Evolutionary conservation across 2,888 invertebrate genomes (phyloP), one percentile per base, ranked within the genome.

Genomic region (Resseliella maxima): DNA sequence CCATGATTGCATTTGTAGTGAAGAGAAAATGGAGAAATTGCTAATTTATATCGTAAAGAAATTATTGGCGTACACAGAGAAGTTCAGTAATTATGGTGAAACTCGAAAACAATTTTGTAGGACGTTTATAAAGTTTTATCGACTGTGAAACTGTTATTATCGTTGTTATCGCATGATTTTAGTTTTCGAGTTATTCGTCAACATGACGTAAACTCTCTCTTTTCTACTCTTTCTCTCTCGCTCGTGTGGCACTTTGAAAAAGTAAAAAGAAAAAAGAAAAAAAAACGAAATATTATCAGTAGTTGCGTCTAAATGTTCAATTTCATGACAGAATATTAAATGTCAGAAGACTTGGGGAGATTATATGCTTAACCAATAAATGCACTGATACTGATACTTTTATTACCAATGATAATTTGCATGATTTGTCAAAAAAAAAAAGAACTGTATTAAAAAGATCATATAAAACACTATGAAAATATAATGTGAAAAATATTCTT

Each of bases 261-360:
- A 5, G 2, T 18, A 3, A 6, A 21, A 8, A 24, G 5, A n/a
- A 5, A 59, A 24, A 27, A 0, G 31, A 31, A 72, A 15, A 72
- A 72, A 72, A 50, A 50, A 50, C 0, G 72, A 12, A 31, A 72
- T 31, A 72, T 72, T 72, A 72, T 72, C 72, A 72, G 72, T 72
- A 72, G 72, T 72, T 72, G 31, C 15, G 72, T 15, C 72, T 72
- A 72, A 72, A 72, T 72, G 72, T 72, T 72, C 72, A 72, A 72
- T 72, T 72, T 72, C 72, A 72, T 72, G 72, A 72, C 72, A 72
- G 31, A 72, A 31, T 72, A 72, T 72, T 72, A 72, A 72, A 31
- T 72, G 72, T 72, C 72, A 72, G 72, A 31, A 18, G 59, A 24
- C 59, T 59, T 59, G 59, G 59, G 24, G 24, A 72, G 72, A 72